phyloP scores from a whole-genome alignment of 2,797 vertebrate genomes.

The Bothrops alternatus region DNA sequence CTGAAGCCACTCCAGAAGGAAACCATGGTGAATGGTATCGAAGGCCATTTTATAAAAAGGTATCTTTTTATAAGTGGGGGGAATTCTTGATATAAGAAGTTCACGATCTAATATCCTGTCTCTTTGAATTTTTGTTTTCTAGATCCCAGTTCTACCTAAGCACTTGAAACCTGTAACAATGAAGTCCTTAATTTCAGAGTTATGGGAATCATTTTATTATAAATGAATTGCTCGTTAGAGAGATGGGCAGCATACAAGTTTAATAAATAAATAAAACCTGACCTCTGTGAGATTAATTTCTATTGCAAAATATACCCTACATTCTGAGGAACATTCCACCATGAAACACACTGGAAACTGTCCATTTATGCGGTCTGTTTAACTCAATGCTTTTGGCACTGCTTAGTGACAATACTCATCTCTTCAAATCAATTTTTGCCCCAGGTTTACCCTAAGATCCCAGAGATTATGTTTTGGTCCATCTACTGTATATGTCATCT shows the following conservation, averaged over 20 bases:
- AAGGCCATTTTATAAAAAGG: no score
- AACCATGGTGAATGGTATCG: no score
- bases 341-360: neutral
- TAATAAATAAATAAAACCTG: neutral
- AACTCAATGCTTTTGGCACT: neutral
- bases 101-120: neutral
- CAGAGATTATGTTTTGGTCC: neutral
- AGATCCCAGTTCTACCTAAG: neutral
- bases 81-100: neutral
- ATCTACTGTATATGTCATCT: neutral
- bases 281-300: neutral
- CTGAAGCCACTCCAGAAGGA: no score
- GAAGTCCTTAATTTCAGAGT: neutral
- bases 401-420: neutral
- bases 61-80: neutral
- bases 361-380: neutral
- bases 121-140: neutral
- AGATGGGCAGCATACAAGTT: no score
- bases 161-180: neutral
- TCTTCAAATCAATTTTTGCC: neutral
- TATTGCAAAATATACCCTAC: neutral
- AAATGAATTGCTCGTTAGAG: no score
- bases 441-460: neutral
- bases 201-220: neutral
- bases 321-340: neutral